Conservation (phyloP, 30 jellyfish, hydroid and myxozoan species). For the Sanderia malayensis region DNA sequence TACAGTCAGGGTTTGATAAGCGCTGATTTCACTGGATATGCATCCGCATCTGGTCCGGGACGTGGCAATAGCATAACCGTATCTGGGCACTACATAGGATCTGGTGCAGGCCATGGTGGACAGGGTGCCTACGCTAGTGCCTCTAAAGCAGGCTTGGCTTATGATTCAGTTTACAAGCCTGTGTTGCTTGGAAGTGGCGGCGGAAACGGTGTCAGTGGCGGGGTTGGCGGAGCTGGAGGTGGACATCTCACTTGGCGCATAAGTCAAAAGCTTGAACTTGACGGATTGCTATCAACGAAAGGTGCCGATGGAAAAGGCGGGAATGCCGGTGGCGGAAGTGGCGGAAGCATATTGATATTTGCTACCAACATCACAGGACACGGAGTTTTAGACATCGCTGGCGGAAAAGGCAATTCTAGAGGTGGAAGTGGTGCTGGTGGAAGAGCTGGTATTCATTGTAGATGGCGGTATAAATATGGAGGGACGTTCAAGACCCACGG, state of each 20-base stretch:
- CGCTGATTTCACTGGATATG: slow-evolving; percentile 19
- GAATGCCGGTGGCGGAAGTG: slow-evolving; percentile 74
- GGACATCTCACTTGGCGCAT: slow-evolving; percentile 57
- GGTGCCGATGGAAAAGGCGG: slow-evolving; percentile 55
- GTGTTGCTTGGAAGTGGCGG: slow-evolving; percentile 58
- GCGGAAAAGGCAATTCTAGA: slow-evolving; percentile 37
- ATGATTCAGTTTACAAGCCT: slow-evolving; percentile 60
- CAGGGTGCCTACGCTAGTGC: slow-evolving; percentile 50
- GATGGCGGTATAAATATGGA: slow-evolving; percentile 51
- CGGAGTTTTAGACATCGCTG: slow-evolving; percentile 54
- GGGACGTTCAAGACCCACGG: slow-evolving; percentile 52
- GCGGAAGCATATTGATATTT: slow-evolving; percentile 36
- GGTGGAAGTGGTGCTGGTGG: slow-evolving; percentile 76
- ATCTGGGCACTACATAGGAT: slow-evolving; percentile 19
- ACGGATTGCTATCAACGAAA: slow-evolving; percentile 50
- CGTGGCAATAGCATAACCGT: slow-evolving; percentile 17
- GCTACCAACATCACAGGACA: slow-evolving; percentile 62
- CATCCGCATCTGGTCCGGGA: slow-evolving; percentile 33
- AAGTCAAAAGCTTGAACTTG: slow-evolving; percentile 46
- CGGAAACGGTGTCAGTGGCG: slow-evolving; percentile 32
- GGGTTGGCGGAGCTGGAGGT: slow-evolving; percentile 62
- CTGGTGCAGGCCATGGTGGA: slow-evolving; percentile 75
- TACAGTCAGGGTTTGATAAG: slow-evolving; percentile 55
- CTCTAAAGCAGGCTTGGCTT: slow-evolving; percentile 25
- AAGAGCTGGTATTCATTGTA: slow-evolving; percentile 49